A percentile compares a stretch with the other conserved stretches of the same genome.
These are phyloP conservation scores for Trichogramma evanescens DNA, from an alignment of 2,888 invertebrate genomes.

Conservation along the genomic window DNA sequence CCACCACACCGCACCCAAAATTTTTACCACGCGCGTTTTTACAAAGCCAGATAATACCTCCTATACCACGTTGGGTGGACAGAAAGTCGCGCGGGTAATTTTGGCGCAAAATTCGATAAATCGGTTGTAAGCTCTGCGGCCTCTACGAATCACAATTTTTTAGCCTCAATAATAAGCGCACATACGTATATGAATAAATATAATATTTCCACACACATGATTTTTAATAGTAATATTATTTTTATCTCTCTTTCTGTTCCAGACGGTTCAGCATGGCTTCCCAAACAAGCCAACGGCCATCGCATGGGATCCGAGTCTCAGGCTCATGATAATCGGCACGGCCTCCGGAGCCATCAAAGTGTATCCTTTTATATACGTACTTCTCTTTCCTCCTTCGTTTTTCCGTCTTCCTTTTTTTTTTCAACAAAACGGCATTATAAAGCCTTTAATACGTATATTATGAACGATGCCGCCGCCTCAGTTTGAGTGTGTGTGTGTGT, in stretches of 20 bases:
- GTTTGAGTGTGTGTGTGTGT: background rate
- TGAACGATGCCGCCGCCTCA: background rate
- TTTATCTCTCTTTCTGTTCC: constrained; percentile 29
- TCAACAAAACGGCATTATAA: background rate
- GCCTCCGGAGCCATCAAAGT: constrained; percentile 83
- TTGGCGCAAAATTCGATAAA: no score
- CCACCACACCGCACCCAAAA: no score
- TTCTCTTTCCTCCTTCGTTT: constrained; percentile 10
- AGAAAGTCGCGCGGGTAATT: no score
- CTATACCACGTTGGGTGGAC: no score
- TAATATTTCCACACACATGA: background rate
- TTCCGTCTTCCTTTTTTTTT: constrained; percentile 3
- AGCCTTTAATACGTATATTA: background rate
- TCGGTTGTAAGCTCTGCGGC: no score
- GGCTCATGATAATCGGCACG: constrained; percentile 89
- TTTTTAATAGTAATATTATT: background rate
- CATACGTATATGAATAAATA: constrained; percentile 2
- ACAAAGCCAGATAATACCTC: no score
- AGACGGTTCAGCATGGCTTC: constrained; percentile 96
- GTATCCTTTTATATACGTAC: constrained; percentile 55
- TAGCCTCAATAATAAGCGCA: background rate
- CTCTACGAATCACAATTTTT: background rate
- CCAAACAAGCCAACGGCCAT: constrained; percentile 92
- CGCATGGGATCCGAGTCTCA: constrained; percentile 84
- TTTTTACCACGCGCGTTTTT: no score